Evolutionary conservation across 2,888 invertebrate genomes (phyloP).

Genomic region (Drosophila pegasa): DNA sequence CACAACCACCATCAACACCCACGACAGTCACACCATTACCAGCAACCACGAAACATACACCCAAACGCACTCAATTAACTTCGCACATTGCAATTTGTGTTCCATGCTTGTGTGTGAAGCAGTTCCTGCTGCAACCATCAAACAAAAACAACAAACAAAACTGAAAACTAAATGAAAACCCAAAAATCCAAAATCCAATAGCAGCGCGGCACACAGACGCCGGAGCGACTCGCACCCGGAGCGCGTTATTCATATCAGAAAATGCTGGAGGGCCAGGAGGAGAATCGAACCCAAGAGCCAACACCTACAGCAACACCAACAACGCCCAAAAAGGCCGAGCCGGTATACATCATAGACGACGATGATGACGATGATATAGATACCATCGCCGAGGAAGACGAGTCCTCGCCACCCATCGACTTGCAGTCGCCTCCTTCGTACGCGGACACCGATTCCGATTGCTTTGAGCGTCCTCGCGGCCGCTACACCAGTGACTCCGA

Average conservation of each 20-base stretch:
- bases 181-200: constrained; percentile 61
- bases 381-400: constrained; percentile 53
- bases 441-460: constrained; percentile 79
- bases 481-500: constrained; percentile 83
- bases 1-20: constrained; percentile 34
- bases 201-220: constrained; percentile 75
- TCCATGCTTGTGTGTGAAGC: constrained; percentile 62
- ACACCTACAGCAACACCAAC: not conserved
- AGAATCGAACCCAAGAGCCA: constrained; percentile 19
- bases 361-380: constrained; percentile 69
- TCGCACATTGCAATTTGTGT: constrained; percentile 76
- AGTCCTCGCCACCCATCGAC: constrained; percentile 62
- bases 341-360: constrained; percentile 81
- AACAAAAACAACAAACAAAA: constrained; percentile 34
- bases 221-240: constrained; percentile 59
- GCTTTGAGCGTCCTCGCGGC: constrained; percentile 65
- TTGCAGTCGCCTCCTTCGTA: constrained; percentile 70
- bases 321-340: constrained; percentile 71
- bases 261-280: constrained; percentile 72
- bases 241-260: constrained; percentile 76
- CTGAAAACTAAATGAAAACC: constrained; percentile 52
- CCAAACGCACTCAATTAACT: constrained; percentile 65
- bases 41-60: constrained; percentile 23
- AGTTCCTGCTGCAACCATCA: constrained; percentile 42
- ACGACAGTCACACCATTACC: constrained; percentile 30